Base-by-base conservation (phyloP, 2,113 vertebrate genomes). In the Pogona vitticeps region DNA sequence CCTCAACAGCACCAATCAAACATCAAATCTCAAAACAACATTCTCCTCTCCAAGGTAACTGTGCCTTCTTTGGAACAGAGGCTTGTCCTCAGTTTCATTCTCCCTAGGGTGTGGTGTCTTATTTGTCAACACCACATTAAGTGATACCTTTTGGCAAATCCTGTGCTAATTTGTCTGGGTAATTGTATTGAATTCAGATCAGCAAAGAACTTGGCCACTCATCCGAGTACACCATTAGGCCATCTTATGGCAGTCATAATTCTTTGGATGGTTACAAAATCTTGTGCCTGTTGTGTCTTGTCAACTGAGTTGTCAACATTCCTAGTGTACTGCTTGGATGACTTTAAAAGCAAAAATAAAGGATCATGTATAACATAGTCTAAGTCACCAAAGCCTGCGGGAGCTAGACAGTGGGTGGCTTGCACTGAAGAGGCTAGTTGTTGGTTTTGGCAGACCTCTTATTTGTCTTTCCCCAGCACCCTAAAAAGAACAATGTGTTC, bases 281-380 rank as follows among this genome's bases (percentile, higher is more conserved):
- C 46, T 83, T 84, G 76, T 89, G 86, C 77, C 2, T 83, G 85
- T 71, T 72, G 1, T 76, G 79, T 88, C 84, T 79, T 87, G 90
- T 70, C 87, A 81, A 88, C 46, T 79, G 89, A 23, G 2, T 91
- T 72, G 18, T 93, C 93, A 83, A 86, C 77, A 88, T 93, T 91
- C 86, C 82, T 90, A 88, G 83, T 79, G 85, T 68, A 79, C 80
- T 75, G 82, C 76, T 31, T 2, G 88, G 84, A 88, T 82, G 82
- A 89, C 6, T 68, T 76, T 89, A 90, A 87, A 93, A 90, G 73
- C 65, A 85, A 83, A 86, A n/a, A 18, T 38, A 91, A 92, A 94
- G 84, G 56, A 86, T 94, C 82, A 89, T 76, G 67, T 90, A 75
- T 59, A 92, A 90, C n/a, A 91, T 88, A 84, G 20, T 12, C 42